Evolutionary conservation across 2,797 vertebrate genomes (phyloP).

Genomic region (Sciurus carolinensis): DNA sequence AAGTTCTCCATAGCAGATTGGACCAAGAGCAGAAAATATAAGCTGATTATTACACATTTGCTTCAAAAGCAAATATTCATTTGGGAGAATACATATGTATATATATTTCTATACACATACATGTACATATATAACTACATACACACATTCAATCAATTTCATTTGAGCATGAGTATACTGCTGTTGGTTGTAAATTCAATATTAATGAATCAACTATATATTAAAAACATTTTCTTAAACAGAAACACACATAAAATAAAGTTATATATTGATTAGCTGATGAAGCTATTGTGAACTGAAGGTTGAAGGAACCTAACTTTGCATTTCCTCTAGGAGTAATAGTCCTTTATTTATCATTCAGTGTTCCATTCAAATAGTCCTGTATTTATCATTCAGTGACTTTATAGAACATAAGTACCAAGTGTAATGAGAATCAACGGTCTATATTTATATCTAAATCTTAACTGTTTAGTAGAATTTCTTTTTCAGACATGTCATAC

Average conservation of each 20-base stretch:
- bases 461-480: background rate
- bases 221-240: background rate
- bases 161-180: background rate
- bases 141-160: background rate
- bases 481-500: background rate
- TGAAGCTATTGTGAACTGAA: background rate
- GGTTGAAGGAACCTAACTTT: background rate
- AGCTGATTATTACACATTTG: background rate
- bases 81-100: background rate
- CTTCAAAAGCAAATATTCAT: background rate
- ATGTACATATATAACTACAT: background rate
- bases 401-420: background rate
- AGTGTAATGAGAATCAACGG: background rate
- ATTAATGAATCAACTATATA: background rate
- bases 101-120: background rate
- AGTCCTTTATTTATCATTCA: background rate
- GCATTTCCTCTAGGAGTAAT: background rate
- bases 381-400: background rate
- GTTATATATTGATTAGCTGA: background rate
- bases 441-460: background rate
- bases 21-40: background rate
- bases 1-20: background rate
- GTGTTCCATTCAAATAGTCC: background rate
- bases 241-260: background rate
- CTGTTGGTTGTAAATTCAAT: background rate